A percentile compares a stretch with the other conserved stretches of the same genome.
phyloP scores from a whole-genome alignment of 1,140 invertebrate species.

The Telenomus remus region DNA sequence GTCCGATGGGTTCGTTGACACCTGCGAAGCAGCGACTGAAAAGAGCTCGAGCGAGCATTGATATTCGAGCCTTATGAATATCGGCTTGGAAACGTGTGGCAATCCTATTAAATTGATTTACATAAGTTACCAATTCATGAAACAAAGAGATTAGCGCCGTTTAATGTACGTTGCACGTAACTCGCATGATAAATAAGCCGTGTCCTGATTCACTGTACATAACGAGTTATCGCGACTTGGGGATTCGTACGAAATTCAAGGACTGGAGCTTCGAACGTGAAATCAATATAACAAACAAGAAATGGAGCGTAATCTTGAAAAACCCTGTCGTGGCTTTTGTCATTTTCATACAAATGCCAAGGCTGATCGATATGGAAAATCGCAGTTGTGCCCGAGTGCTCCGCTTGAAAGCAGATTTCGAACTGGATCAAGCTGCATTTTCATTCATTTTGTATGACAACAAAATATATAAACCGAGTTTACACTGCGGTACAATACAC shows the following conservation, averaged over 20 bases:
- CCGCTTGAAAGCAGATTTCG: not conserved
- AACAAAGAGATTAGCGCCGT: constrained; percentile 33
- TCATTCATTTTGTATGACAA: too few relatives aligned
- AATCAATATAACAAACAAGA: constrained; percentile 43
- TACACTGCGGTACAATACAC: too few relatives aligned
- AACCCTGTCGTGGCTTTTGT: constrained; percentile 16
- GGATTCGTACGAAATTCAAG: constrained; percentile 26
- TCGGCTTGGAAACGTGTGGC: not conserved
- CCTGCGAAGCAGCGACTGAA: constrained; percentile 3
- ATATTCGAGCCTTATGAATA: constrained; percentile 30
- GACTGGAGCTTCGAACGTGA: constrained; percentile 33
- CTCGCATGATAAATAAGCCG: constrained; percentile 20
- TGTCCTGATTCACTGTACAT: constrained; percentile 7
- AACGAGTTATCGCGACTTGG: constrained; percentile 30
- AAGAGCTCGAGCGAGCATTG: constrained; percentile 17
- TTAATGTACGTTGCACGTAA: constrained; percentile 24
- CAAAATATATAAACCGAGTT: too few relatives aligned
- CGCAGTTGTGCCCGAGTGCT: not conserved
- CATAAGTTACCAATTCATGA: constrained; percentile 34
- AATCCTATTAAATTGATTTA: constrained; percentile 38
- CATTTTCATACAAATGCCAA: constrained; percentile 19
- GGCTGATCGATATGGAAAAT: constrained; percentile 19
- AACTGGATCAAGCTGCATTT: too few relatives aligned
- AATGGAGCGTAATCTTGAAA: constrained; percentile 31
- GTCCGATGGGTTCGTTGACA: constrained; percentile 14